Conservation (phyloP, 2,797 vertebrate species). For the Epinephelus awoara region DNA sequence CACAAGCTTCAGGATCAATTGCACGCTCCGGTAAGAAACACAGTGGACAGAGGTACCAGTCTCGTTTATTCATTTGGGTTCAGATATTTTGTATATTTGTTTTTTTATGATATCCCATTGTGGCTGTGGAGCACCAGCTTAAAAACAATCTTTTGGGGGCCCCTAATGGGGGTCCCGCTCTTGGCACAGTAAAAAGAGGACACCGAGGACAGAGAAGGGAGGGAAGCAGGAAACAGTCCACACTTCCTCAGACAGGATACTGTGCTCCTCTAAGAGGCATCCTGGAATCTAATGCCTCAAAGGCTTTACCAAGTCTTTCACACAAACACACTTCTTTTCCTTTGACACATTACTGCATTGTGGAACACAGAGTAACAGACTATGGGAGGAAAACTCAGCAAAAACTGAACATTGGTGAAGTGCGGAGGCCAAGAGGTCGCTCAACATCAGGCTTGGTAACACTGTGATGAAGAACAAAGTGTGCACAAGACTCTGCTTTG, state of each 20-base stretch:
- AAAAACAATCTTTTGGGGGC: conserved; percentile 19
- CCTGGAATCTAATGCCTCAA: conserved; percentile 80
- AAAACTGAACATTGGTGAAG: conserved; percentile 31
- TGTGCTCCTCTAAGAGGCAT: conserved; percentile 80
- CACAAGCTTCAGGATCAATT: background rate
- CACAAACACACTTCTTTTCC: conserved; percentile 60
- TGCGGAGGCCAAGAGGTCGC: conserved; percentile 6
- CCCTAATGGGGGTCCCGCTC: conserved; percentile 51
- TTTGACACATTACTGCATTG: conserved; percentile 50
- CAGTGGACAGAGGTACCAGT: background rate
- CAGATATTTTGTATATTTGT: background rate
- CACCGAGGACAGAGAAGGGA: conserved; percentile 49
- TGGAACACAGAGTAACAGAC: background rate
- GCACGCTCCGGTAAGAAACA: background rate
- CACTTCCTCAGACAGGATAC: conserved; percentile 87
- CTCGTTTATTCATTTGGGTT: background rate
- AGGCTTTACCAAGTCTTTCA: conserved; percentile 58
- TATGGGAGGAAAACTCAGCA: conserved; percentile 51
- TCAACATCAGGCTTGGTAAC: background rate
- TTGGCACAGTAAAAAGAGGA: conserved; percentile 65
- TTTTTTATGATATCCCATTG: background rate
- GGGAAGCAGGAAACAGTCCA: conserved; percentile 80
- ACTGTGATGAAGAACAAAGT: conserved; percentile 32
- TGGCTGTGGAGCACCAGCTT: conserved; percentile 1
- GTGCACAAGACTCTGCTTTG: background rate